Evolutionary conservation across 2,113 vertebrate species (phyloP).

Genomic region (Menidia beryllina): DNA sequence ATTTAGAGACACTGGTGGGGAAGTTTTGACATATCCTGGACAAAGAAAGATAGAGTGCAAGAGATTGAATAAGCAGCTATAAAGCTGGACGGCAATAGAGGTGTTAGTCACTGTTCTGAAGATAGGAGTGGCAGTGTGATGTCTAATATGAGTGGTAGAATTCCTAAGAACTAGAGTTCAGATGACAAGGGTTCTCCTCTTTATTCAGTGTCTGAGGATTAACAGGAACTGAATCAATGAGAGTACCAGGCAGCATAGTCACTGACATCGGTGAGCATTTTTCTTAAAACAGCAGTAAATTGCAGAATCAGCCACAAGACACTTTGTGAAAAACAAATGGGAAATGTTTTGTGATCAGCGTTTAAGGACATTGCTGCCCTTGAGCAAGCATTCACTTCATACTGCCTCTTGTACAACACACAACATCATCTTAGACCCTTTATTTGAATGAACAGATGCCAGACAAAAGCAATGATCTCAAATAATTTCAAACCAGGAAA

Average conservation of each 20-base stretch:
- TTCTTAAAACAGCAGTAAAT: not conserved
- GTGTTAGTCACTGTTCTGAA: not conserved
- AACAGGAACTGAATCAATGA: no score
- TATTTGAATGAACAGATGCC: no score
- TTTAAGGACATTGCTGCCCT: conserved; percentile 14
- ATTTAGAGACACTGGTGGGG: conserved; percentile 58
- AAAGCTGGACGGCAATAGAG: not conserved
- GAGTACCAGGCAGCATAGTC: not conserved
- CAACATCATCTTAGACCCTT: no score
- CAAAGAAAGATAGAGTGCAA: conserved; percentile 40
- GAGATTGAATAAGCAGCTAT: not conserved
- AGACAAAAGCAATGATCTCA: no score
- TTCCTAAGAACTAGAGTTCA: no score
- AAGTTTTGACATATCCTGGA: conserved; percentile 57
- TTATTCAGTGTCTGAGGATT: no score
- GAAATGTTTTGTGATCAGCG: not conserved
- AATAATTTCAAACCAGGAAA: no score
- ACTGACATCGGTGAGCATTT: not conserved
- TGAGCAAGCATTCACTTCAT: not conserved
- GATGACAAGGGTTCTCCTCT: no score
- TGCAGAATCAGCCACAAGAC: not conserved
- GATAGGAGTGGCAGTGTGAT: not conserved
- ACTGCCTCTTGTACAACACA: no score
- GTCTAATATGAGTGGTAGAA: not conserved
- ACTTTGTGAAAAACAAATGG: not conserved